These are phyloP conservation scores for Hofmannophila pseudospretella DNA, from an alignment of 2,888 invertebrate species.

Conservation along the genomic window DNA sequence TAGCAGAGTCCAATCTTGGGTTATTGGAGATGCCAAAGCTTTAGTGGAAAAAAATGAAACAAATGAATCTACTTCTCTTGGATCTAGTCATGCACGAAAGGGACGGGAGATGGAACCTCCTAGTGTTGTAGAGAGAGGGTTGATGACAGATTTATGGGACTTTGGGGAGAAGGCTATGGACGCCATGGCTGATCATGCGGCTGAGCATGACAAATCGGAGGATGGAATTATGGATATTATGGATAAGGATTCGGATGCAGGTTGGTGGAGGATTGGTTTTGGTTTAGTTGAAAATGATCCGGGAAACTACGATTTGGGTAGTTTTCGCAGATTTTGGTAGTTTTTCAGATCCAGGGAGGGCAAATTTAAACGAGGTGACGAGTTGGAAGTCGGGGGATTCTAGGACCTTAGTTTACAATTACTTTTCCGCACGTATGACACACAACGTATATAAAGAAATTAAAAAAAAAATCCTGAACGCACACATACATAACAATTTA, in stretches of 20 bases:
- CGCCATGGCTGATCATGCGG: constrained; percentile 51
- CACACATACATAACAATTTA: no score
- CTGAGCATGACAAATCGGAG: constrained; percentile 50
- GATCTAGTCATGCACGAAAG: not conserved
- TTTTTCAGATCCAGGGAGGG: no score
- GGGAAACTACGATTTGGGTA: no score
- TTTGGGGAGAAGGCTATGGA: constrained; percentile 55
- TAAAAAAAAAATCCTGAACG: no score
- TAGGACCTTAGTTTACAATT: no score
- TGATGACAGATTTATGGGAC: constrained; percentile 46
- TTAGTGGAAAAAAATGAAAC: constrained; percentile 1
- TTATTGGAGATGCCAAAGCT: constrained; percentile 38
- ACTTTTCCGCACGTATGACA: no score
- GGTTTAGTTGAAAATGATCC: no score
- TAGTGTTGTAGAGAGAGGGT: constrained; percentile 18
- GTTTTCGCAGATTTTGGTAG: no score
- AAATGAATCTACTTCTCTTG: no score
- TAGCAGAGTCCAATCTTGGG: constrained; percentile 53
- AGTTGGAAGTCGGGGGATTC: no score
- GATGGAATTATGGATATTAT: constrained; percentile 45
- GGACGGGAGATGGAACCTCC: not conserved
- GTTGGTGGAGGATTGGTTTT: constrained; percentile 47
- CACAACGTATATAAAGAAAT: no score
- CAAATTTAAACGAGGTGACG: no score
- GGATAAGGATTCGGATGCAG: constrained; percentile 53